phyloP scores from a whole-genome alignment of 2,888 invertebrate species.

The Cataglyphis cursor region DNA sequence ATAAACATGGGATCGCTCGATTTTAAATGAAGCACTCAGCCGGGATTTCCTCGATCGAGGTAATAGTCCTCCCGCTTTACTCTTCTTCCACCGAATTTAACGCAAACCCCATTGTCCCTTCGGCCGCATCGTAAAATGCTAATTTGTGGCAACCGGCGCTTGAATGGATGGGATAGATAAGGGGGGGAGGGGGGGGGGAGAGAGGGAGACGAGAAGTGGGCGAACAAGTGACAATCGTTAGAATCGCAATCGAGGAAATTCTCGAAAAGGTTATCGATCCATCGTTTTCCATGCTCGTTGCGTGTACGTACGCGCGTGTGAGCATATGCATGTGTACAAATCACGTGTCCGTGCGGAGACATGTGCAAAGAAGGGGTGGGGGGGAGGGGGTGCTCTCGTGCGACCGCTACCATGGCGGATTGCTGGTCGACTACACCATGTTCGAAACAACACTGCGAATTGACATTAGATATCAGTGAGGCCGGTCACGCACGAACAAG shows the following conservation, averaged over 20 bases:
- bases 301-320: background rate
- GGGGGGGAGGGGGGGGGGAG: background rate
- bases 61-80: slow-evolving; percentile 68
- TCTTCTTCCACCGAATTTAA: slow-evolving; percentile 74
- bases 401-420: slow-evolving; percentile 38
- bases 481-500: slow-evolving; percentile 68
- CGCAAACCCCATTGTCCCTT: slow-evolving; percentile 71
- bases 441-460: slow-evolving; percentile 68
- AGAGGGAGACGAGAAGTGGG: background rate
- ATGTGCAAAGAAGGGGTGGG: slow-evolving; percentile 3
- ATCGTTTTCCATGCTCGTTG: background rate
- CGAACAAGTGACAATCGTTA: slow-evolving; percentile 74
- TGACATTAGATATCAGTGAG: slow-evolving; percentile 73
- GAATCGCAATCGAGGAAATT: slow-evolving; percentile 72
- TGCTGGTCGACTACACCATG: slow-evolving; percentile 53
- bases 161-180: slow-evolving; percentile 69
- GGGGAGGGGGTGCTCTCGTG: slow-evolving; percentile 33
- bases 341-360: slow-evolving; percentile 62
- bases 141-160: slow-evolving; percentile 67
- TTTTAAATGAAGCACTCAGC: slow-evolving; percentile 59
- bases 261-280: slow-evolving; percentile 62
- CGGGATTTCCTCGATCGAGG: slow-evolving; percentile 70
- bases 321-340: slow-evolving; percentile 52
- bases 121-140: slow-evolving; percentile 73
- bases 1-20: slow-evolving; percentile 54